These are phyloP conservation scores for Brachyptera risi DNA, from an alignment of 2,888 invertebrate species.

Conservation along the genomic window DNA sequence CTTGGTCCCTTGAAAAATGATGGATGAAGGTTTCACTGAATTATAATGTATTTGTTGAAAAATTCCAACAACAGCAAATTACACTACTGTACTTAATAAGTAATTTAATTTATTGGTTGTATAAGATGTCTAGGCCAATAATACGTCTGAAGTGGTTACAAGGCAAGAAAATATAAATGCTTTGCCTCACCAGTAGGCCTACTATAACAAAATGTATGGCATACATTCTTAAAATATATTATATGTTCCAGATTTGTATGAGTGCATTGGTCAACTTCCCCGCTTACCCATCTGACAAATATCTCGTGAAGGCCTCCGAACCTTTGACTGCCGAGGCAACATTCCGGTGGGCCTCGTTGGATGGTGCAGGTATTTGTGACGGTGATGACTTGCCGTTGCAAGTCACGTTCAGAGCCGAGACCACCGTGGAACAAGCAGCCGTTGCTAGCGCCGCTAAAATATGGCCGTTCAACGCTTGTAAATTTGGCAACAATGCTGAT, in stretches of 20 bases:
- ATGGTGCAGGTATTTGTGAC: not conserved
- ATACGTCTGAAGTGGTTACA: too few species aligned
- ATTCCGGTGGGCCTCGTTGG: not conserved
- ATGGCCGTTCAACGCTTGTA: constrained; percentile 29
- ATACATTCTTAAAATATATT: too few species aligned
- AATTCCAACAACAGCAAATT: not conserved
- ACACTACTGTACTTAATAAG: not conserved
- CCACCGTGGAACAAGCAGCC: constrained; percentile 35
- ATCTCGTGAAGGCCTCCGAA: not conserved
- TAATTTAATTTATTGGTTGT: too few species aligned
- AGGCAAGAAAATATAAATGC: too few species aligned
- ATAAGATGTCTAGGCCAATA: too few species aligned
- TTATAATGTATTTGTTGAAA: too few species aligned
- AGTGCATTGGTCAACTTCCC: constrained; percentile 4
- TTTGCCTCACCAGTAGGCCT: too few species aligned
- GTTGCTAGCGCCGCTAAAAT: constrained; percentile 30
- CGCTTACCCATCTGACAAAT: not conserved
- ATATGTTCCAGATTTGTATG: constrained; percentile 4
- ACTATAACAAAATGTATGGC: too few species aligned
- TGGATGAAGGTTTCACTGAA: too few species aligned
- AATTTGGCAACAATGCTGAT: constrained; percentile 30
- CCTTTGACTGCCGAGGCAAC: not conserved
- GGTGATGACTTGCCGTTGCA: not conserved
- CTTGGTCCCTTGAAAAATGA: too few species aligned
- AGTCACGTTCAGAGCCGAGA: constrained; percentile 35